A percentile compares a stretch with the other conserved stretches of the same genome.
Conservation (phyloP, 2,888 invertebrate genomes). For the Sinodicranocentrus sp. region DNA sequence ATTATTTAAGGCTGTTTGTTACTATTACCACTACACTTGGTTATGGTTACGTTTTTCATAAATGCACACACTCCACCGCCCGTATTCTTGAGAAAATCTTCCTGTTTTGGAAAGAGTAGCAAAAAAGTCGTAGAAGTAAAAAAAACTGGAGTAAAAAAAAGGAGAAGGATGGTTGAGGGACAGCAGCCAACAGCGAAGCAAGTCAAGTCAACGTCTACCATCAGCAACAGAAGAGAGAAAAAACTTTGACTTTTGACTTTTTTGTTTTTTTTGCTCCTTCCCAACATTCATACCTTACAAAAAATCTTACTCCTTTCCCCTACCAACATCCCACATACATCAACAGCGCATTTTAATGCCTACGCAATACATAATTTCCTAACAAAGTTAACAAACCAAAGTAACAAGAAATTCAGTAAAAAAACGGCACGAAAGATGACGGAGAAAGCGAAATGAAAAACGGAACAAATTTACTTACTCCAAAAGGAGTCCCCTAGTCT, state of each 20-base stretch:
- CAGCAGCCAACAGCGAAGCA: slow-evolving; percentile 46
- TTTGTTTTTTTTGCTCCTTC: slow-evolving; percentile 33
- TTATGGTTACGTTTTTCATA: slow-evolving; percentile 16
- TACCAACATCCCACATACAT: neutral
- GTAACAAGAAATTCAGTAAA: neutral
- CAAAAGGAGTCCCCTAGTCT: no score
- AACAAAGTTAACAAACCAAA: slow-evolving; percentile 51
- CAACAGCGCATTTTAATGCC: neutral
- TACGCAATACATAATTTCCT: slow-evolving; percentile 14
- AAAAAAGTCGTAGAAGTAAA: slow-evolving; percentile 2
- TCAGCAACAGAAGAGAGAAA: slow-evolving; percentile 42
- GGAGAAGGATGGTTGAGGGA: slow-evolving; percentile 51
- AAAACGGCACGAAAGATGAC: neutral
- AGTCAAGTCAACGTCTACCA: slow-evolving; percentile 46
- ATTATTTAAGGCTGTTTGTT: slow-evolving; percentile 62
- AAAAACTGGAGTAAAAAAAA: slow-evolving; percentile 29
- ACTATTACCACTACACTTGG: slow-evolving; percentile 15
- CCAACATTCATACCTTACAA: neutral
- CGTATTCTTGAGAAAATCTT: slow-evolving; percentile 7
- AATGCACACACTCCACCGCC: neutral
- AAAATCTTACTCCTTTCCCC: neutral
- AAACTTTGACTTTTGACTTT: slow-evolving; percentile 63
- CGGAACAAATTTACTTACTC: neutral
- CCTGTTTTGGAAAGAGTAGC: neutral
- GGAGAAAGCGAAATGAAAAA: slow-evolving; percentile 11